Percentiles rank a stretch among this genome's conserved stretches.
Evolutionary conservation across 2,888 invertebrate species (phyloP).

Genomic region (Tetranychus truncatus): DNA sequence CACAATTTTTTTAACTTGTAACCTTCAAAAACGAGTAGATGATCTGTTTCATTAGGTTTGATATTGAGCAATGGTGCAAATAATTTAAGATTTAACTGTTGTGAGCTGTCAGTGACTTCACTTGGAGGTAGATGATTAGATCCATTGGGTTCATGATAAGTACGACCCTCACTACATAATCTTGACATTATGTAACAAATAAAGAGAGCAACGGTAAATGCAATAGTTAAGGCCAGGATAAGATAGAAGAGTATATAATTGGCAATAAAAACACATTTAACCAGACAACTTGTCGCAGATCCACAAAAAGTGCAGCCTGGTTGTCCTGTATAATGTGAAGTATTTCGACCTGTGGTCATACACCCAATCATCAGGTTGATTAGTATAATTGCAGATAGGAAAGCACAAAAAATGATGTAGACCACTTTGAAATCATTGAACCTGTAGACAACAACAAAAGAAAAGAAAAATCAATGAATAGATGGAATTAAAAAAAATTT

Average conservation of each 20-base stretch:
- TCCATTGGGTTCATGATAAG: conserved; percentile 1
- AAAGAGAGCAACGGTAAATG: conserved; percentile 16
- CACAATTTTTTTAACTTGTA: conserved; percentile 21
- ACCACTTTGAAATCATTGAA: conserved; percentile 22
- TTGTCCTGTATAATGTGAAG: not conserved
- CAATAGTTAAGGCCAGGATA: conserved; percentile 17
- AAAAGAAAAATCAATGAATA: not conserved
- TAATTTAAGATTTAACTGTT: conserved; percentile 10
- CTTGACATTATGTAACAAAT: conserved; percentile 17
- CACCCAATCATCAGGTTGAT: conserved; percentile 22
- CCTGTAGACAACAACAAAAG: conserved; percentile 4
- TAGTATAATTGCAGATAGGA: conserved; percentile 18
- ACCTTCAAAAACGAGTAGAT: conserved; percentile 18
- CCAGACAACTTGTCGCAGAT: conserved; percentile 20
- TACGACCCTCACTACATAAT: conserved; percentile 17
- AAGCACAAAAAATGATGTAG: conserved; percentile 11
- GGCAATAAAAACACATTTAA: conserved; percentile 19
- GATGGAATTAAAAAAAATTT: not conserved
- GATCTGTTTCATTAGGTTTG: conserved; percentile 19
- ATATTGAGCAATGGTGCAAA: conserved; percentile 16
- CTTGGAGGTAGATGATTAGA: not conserved
- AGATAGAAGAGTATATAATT: conserved; percentile 21
- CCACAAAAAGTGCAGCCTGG: conserved; percentile 13
- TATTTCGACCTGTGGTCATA: conserved; percentile 17
- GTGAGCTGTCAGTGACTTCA: conserved; percentile 4